Base-by-base conservation (phyloP, 1,140 invertebrate species). In the Hylaeus volcanicus region DNA sequence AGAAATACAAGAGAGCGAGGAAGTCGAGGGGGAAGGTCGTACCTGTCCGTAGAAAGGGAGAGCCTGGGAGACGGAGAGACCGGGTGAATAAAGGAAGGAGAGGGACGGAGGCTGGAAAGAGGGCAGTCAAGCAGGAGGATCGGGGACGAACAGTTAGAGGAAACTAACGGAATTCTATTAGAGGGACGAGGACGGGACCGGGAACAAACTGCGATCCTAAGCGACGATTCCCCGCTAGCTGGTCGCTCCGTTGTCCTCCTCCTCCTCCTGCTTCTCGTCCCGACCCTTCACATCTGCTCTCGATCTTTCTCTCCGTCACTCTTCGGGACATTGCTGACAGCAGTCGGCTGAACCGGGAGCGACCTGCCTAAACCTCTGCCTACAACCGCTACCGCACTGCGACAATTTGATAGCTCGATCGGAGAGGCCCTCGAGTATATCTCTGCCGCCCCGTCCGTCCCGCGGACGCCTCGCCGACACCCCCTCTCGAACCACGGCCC, bases 341-440 rank as follows among this genome's bases (percentile, higher is more conserved):
- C 83, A 79, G 81, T 85, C 74, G 83, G 76, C 76, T 61, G 58
- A 74, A 15, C 56, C 68, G 60, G 37, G 43, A 65, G 55, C 45
- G 68, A 58, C 61, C 82, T 80, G 82, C 82, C 88, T 88, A 87
- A 84, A 89, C 70, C 82, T 84, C 74, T 88, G 81, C 83, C 88
- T 88, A 89, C 77, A 86, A 26, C 75, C 80, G 77, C 88, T 89
- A 90, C 89, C 89, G 89, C 89, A 90, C 84, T 90, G 89, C 89
- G 89, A 90, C 89, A 90, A 90, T 90, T 88, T 89, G 88, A 90
- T 90, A 86, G 87, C 84, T 88, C 87, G 87, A 89, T 90, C 84
- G 82, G 75, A 65, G 63, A 80, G 56, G 74, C 73, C 63, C 81
- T 69, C 80, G 45, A 75, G 68, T 64, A 79, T 75, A 79, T 86